phyloP scores from a whole-genome alignment of 2,797 vertebrate genomes.

The Pampus argenteus region DNA sequence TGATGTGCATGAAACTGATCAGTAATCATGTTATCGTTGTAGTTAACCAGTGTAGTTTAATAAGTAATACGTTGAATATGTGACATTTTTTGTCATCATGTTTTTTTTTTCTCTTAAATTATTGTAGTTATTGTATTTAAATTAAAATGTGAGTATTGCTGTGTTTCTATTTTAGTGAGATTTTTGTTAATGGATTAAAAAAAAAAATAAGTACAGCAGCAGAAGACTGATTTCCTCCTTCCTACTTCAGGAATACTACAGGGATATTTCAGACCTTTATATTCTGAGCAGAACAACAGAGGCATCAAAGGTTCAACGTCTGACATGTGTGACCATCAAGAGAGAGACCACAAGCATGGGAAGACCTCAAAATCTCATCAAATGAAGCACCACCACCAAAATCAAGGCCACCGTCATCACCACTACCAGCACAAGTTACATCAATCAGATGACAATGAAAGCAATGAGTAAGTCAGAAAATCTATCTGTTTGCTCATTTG shows the following conservation, averaged over 20 bases:
- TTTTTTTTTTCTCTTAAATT: background rate
- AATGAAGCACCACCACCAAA: constrained; percentile 61
- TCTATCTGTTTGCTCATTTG: background rate
- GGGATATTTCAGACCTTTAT: constrained; percentile 61
- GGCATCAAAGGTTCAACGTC: constrained; percentile 20
- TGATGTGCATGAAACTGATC: background rate
- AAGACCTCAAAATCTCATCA: constrained; percentile 64
- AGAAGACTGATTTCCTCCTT: constrained; percentile 46
- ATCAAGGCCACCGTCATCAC: constrained; percentile 51
- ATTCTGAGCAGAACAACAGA: constrained; percentile 36
- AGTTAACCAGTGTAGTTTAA: background rate
- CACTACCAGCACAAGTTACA: constrained; percentile 43
- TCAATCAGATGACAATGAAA: constrained; percentile 57
- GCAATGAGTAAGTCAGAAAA: constrained; percentile 65
- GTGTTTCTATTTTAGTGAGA: background rate
- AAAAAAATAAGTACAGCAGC: background rate
- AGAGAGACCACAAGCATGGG: constrained; percentile 56
- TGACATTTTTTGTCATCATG: background rate
- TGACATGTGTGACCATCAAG: constrained; percentile 56
- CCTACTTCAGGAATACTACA: no score
- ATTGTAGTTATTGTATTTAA: background rate
- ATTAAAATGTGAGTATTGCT: background rate
- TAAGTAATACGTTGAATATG: background rate
- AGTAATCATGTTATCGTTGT: background rate
- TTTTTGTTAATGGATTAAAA: background rate